phyloP scores from a whole-genome alignment of 2,797 vertebrate genomes.

The Danionella dracula region DNA sequence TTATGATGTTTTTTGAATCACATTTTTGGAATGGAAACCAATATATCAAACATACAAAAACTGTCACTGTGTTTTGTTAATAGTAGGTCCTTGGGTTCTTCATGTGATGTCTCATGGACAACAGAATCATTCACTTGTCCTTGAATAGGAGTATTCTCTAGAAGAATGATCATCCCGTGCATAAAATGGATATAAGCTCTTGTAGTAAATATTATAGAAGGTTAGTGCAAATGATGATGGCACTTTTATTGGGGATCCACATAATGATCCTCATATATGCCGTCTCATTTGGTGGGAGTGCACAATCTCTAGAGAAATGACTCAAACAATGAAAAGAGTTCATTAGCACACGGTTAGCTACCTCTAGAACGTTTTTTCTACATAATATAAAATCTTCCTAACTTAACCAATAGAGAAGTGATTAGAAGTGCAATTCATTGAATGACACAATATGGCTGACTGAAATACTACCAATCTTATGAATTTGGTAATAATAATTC shows the following conservation, averaged over 20 bases:
- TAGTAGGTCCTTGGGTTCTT: neutral
- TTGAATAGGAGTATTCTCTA: conserved; percentile 58
- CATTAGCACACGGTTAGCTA: too few species aligned
- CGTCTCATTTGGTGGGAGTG: conserved; percentile 48
- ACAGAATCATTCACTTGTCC: conserved; percentile 68
- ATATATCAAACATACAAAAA: neutral
- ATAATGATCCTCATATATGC: conserved; percentile 28
- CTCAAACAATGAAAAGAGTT: conserved; percentile 44
- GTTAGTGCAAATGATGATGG: conserved; percentile 52
- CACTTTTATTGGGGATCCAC: conserved; percentile 61
- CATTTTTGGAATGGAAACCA: too few species aligned
- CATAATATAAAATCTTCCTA: too few species aligned
- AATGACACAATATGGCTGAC: too few species aligned
- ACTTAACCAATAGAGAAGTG: too few species aligned
- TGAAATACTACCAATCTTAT: too few species aligned
- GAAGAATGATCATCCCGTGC: conserved; percentile 65
- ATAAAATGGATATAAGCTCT: conserved; percentile 71
- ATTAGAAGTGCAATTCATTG: too few species aligned
- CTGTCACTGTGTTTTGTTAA: conserved; percentile 13
- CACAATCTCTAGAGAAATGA: conserved; percentile 58
- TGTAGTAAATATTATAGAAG: conserved; percentile 64
- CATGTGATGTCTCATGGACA: conserved; percentile 56
- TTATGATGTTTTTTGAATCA: too few species aligned
- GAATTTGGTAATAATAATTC: too few species aligned
- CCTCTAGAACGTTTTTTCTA: too few species aligned